Conservation (phyloP, 2,113 vertebrate species). For the Ailurus styani region DNA sequence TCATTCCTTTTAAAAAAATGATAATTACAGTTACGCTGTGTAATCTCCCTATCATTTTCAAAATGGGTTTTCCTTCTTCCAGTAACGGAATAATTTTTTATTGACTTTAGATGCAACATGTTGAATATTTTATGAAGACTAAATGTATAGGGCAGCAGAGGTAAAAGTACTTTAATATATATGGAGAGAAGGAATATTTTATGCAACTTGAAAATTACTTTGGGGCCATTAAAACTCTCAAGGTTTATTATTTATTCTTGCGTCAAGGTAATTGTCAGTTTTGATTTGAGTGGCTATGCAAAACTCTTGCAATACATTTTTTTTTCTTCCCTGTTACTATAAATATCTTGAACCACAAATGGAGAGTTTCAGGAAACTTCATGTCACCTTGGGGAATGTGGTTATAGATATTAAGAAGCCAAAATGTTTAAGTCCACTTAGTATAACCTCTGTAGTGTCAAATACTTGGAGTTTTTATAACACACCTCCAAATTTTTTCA, state of each 20-base stretch:
- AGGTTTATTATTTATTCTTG: conserved; percentile 50
- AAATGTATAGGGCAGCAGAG: conserved; percentile 73
- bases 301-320: background rate
- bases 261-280: conserved; percentile 22
- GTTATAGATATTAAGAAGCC: background rate
- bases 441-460: background rate
- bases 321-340: background rate
- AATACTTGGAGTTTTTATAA: background rate
- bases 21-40: conserved; percentile 72
- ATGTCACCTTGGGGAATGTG: background rate
- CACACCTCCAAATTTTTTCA: background rate
- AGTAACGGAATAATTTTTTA: conserved; percentile 75
- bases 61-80: conserved; percentile 75
- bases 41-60: conserved; percentile 73
- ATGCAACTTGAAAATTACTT: conserved; percentile 72
- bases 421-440: background rate
- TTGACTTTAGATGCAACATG: conserved; percentile 71
- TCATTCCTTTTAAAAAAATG: conserved; percentile 67
- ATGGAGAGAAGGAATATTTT: conserved; percentile 59
- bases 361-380: conserved; percentile 21
- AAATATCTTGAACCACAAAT: conserved; percentile 29
- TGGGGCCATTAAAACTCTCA: conserved; percentile 49
- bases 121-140: conserved; percentile 82
- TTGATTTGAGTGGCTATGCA: conserved; percentile 39
- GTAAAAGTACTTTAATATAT: conserved; percentile 66